Base-by-base conservation (phyloP, 2,113 vertebrate species). In the Microcebus murinus region DNA sequence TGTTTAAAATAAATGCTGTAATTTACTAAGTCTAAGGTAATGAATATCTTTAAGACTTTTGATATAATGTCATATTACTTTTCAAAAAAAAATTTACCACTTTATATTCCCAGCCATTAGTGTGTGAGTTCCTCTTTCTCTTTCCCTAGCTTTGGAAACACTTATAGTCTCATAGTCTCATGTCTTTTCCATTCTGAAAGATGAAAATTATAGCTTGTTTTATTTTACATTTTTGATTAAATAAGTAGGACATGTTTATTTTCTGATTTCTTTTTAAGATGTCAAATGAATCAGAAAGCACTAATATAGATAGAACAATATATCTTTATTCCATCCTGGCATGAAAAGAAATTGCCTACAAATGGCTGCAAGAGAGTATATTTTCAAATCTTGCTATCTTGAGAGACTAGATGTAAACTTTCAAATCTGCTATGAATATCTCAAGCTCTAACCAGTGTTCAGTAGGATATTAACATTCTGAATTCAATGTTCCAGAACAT, bases 301-400 rank as follows among this genome's bases (percentile, higher is more conserved):
- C 12, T 65, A 52, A 61, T 77, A 12, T 74, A 82, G 23, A 45
- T 70, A 93, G 27, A 82, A 68, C 52, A 94, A 39, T 91, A 29
- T 73, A 52, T 92, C 39, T 96, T 94, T 92, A 81, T 96, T 96
- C 31, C 68, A 88, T 39, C 68, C 21, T 88, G 57, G 13, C 15
- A 39, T 94, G 70, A 65, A 88, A 96, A 94, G n/a, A 12, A 81
- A 71, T 84, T 95, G 34, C 59, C 29, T 85, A 76, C 34, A 91
- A 88, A 70, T 92, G 27, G 29, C 71, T 83, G 1, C 31, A 93
- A 90, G 63, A 71, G 34, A 80, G 12, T 94, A 27, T 84, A 70
- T 91, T 91, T 87, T 94, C 77, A 96, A 81, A 87, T 81, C 5
- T 92, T 90, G 27, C 88, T 81, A 27, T 90, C 87, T 97, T 97